phyloP scores from a whole-genome alignment of 1,140 invertebrate genomes.

The Maconellicoccus hirsutus region DNA sequence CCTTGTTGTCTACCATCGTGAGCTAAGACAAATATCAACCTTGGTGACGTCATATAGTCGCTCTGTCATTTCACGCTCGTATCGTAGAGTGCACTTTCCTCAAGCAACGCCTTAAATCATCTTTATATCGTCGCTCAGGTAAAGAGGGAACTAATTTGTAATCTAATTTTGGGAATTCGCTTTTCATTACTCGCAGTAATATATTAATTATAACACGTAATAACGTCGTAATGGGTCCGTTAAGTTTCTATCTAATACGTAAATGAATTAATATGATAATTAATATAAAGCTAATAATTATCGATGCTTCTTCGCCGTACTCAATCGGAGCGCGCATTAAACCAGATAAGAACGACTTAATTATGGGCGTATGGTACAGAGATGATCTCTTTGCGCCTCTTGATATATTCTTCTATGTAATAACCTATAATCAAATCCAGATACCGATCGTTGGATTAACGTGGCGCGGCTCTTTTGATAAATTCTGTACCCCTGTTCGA shows the following conservation, averaged over 20 bases:
- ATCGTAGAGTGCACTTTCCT: too few relatives aligned
- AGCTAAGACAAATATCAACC: background rate
- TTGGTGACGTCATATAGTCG: slow-evolving; percentile 7
- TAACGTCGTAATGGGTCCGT: too few relatives aligned
- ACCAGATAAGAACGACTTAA: slow-evolving; percentile 12
- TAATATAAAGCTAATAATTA: slow-evolving; percentile 16
- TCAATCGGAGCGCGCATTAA: background rate
- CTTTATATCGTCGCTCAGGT: too few relatives aligned
- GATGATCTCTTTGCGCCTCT: slow-evolving; percentile 18
- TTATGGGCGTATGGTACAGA: slow-evolving; percentile 12
- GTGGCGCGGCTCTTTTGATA: slow-evolving; percentile 1
- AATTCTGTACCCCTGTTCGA: slow-evolving; percentile 6
- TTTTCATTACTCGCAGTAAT: background rate
- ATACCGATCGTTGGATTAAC: slow-evolving; percentile 14
- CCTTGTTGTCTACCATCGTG: slow-evolving; percentile 15
- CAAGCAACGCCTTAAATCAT: too few relatives aligned
- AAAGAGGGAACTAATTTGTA: too few relatives aligned
- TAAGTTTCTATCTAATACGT: background rate
- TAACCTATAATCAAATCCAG: slow-evolving; percentile 19
- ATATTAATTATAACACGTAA: too few relatives aligned
- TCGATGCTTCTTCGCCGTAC: background rate
- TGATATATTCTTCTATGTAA: slow-evolving; percentile 13
- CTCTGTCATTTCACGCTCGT: background rate
- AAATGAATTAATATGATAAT: slow-evolving; percentile 20
- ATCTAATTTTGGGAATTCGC: background rate